Conservation (phyloP, 2,797 vertebrate species). For the Aratinga solstitialis region DNA sequence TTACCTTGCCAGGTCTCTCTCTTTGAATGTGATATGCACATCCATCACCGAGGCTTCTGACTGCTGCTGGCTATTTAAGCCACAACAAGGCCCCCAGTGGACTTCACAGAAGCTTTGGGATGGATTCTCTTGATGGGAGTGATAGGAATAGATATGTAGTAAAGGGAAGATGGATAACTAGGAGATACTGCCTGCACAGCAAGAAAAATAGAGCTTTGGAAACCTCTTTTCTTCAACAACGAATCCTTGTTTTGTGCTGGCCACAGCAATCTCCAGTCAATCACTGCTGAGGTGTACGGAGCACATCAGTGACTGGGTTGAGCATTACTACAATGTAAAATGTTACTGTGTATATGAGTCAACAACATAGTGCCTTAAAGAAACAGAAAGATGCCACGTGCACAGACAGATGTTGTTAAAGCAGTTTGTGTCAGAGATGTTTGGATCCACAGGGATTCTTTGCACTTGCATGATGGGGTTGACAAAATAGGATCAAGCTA, state of each 20-base stretch:
- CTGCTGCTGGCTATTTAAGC: not conserved
- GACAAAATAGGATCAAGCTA: slow-evolving; percentile 56
- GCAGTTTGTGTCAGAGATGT: slow-evolving; percentile 31
- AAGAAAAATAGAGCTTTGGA: not conserved
- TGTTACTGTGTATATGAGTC: not conserved
- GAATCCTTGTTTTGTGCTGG: not conserved
- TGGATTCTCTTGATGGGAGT: not conserved
- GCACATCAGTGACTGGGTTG: not conserved
- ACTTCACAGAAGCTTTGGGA: not conserved
- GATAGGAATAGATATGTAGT: not conserved
- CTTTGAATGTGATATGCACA: not conserved
- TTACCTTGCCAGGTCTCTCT: not conserved
- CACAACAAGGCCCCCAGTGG: not conserved
- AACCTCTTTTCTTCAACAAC: not conserved
- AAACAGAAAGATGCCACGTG: not conserved
- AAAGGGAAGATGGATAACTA: not conserved
- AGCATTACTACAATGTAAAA: not conserved
- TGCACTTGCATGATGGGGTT: slow-evolving; percentile 43
- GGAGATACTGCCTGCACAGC: not conserved
- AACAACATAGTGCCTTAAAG: slow-evolving; percentile 5
- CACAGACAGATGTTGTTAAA: slow-evolving; percentile 8
- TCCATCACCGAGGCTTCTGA: not conserved
- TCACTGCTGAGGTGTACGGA: not conserved
- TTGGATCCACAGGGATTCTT: slow-evolving; percentile 58
- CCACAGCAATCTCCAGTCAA: not conserved